Conservation (phyloP, 1,140 invertebrate genomes). For the Macrobrachium nipponense region DNA sequence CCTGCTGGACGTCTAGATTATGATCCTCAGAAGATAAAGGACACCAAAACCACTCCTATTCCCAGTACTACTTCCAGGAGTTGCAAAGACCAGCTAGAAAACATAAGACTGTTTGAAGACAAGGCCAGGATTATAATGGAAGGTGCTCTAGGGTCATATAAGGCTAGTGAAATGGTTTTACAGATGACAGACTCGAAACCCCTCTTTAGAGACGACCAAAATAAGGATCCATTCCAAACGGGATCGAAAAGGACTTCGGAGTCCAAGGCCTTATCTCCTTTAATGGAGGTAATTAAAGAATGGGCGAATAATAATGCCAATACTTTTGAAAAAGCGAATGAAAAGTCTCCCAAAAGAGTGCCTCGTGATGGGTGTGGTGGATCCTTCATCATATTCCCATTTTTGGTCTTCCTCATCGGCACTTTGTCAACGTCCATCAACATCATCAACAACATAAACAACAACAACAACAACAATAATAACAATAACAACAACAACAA, state of each 20-base stretch:
- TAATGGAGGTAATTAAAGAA: neutral
- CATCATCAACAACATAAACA: conserved; percentile 49
- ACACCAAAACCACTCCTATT: no score
- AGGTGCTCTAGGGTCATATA: no score
- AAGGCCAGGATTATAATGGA: no score
- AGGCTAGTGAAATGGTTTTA: no score
- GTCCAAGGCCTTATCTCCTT: neutral
- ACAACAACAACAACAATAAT: conserved; percentile 50
- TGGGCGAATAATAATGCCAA: neutral
- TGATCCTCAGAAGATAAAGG: no score
- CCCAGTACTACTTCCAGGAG: no score
- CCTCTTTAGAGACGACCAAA: no score
- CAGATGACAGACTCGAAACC: no score
- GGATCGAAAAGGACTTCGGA: neutral
- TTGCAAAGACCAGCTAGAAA: no score
- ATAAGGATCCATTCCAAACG: no score
- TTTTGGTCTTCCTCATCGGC: conserved; percentile 44
- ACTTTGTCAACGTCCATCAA: conserved; percentile 35
- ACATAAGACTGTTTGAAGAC: no score
- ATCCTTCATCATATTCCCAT: conserved; percentile 38
- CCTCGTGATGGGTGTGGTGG: conserved; percentile 17
- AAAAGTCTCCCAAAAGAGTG: neutral
- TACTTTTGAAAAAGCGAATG: neutral
- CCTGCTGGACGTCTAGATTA: no score
- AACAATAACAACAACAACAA: conserved; percentile 51